Conservation (phyloP, 2,888 invertebrate genomes). For the Drosophila fungiperda region DNA sequence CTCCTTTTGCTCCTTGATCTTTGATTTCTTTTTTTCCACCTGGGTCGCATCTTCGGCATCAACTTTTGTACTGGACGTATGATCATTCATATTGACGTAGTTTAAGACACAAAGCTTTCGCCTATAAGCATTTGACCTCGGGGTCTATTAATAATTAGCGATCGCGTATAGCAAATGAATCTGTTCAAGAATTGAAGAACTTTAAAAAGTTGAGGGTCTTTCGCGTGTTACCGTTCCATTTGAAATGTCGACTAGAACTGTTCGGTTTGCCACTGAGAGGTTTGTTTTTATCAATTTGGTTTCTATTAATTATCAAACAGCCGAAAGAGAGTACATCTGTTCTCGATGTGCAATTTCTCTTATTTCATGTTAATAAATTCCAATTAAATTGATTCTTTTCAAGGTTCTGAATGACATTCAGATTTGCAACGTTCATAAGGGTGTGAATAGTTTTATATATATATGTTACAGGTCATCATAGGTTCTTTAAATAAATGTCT, state of each 20-base stretch:
- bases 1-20: slow-evolving; percentile 28
- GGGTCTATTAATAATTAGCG: slow-evolving; percentile 73
- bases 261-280: slow-evolving; percentile 15
- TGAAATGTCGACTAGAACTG: slow-evolving; percentile 59
- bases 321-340: slow-evolving; percentile 34
- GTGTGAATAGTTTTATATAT: slow-evolving; percentile 24
- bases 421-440: slow-evolving; percentile 32
- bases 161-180: slow-evolving; percentile 21
- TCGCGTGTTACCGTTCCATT: slow-evolving; percentile 45
- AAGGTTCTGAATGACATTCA: slow-evolving; percentile 60
- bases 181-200: slow-evolving; percentile 6
- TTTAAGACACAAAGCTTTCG: slow-evolving; percentile 26
- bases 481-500: slow-evolving; percentile 19
- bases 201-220: slow-evolving; percentile 7
- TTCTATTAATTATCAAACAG: slow-evolving; percentile 54
- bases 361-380: slow-evolving; percentile 62
- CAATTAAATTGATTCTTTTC: slow-evolving; percentile 75
- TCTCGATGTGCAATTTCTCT: slow-evolving; percentile 33
- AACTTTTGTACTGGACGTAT: not conserved
- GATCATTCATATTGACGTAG: slow-evolving; percentile 35
- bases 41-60: slow-evolving; percentile 19
- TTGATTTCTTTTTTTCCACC: slow-evolving; percentile 37
- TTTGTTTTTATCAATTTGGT: slow-evolving; percentile 65
- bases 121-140: slow-evolving; percentile 62
- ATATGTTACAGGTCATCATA: slow-evolving; percentile 28